A percentile compares a stretch with the other conserved stretches of the same genome.
phyloP scores from a whole-genome alignment of 2,797 vertebrate species.

The Catamblyrhynchus diadema region DNA sequence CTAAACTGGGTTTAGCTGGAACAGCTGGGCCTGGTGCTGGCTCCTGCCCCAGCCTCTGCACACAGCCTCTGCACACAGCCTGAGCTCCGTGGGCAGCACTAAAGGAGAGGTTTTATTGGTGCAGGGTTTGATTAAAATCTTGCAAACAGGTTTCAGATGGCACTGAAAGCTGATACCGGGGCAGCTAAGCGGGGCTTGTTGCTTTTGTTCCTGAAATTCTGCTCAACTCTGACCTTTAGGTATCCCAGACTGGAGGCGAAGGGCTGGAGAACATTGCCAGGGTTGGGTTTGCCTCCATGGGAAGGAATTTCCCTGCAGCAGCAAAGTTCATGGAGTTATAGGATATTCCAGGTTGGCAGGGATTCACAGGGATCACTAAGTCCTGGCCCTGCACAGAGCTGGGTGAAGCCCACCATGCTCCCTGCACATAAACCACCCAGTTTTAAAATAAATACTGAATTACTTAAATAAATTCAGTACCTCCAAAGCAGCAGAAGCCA shows the following conservation, averaged over 20 bases:
- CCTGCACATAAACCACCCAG: background rate
- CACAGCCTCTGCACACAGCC: no score
- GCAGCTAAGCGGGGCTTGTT: background rate
- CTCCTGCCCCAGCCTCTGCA: accelerated
- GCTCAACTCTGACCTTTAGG: background rate
- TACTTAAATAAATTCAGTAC: background rate
- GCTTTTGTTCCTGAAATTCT: background rate
- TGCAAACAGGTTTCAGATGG: constrained; percentile 26
- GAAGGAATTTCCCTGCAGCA: background rate
- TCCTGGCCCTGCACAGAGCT: background rate
- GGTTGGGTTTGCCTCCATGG: background rate
- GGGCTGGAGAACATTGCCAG: background rate
- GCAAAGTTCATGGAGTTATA: background rate
- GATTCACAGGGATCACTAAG: background rate
- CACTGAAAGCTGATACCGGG: constrained; percentile 2
- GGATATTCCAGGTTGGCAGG: background rate
- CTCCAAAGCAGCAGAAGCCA: background rate
- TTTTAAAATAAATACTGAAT: background rate
- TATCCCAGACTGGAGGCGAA: background rate
- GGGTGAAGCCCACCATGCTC: background rate
- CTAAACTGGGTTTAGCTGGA: background rate
- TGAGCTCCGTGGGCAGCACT: background rate
- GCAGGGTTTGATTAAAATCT: constrained; percentile 25
- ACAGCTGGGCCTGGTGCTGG: background rate
- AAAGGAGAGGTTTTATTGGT: background rate